phyloP scores from a whole-genome alignment of 2,888 invertebrate genomes.

The Amiota mariae region DNA sequence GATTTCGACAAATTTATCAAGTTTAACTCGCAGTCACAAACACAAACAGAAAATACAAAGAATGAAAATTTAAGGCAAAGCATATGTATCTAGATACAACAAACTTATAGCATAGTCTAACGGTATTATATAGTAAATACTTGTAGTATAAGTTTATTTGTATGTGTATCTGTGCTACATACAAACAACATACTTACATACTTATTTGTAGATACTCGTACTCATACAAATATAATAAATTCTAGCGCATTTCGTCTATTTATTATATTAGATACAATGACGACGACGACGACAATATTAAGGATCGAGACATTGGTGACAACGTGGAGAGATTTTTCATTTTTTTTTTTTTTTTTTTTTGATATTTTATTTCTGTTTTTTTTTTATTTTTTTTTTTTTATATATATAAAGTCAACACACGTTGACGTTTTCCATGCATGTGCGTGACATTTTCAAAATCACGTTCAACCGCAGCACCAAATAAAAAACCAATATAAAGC shows the following conservation, averaged over 20 bases:
- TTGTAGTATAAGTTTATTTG: not conserved
- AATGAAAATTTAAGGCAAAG: too few species aligned
- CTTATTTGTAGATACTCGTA: slow-evolving; percentile 12
- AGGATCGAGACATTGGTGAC: not conserved
- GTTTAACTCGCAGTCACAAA: not conserved
- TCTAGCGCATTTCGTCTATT: slow-evolving; percentile 20
- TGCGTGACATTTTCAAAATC: slow-evolving; percentile 69
- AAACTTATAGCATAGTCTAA: not conserved
- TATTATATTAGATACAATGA: slow-evolving; percentile 23
- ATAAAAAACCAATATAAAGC: slow-evolving; percentile 35
- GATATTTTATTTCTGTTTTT: slow-evolving; percentile 16
- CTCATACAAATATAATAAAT: not conserved
- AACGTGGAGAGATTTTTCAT: slow-evolving; percentile 1
- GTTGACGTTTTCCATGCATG: slow-evolving; percentile 39
- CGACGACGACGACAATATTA: not conserved
- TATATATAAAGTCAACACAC: slow-evolving; percentile 36
- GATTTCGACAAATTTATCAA: slow-evolving; percentile 26
- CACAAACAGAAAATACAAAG: not conserved
- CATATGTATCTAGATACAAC: not conserved
- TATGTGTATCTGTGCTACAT: slow-evolving; percentile 10
- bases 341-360: not conserved
- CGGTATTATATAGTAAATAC: not conserved
- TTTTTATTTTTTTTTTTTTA: slow-evolving; percentile 25
- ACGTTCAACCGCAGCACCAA: slow-evolving; percentile 61
- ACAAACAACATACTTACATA: slow-evolving; percentile 13